Evolutionary conservation across 1,140 invertebrate species (phyloP).

Genomic region (Akabosia matsudoensis): DNA sequence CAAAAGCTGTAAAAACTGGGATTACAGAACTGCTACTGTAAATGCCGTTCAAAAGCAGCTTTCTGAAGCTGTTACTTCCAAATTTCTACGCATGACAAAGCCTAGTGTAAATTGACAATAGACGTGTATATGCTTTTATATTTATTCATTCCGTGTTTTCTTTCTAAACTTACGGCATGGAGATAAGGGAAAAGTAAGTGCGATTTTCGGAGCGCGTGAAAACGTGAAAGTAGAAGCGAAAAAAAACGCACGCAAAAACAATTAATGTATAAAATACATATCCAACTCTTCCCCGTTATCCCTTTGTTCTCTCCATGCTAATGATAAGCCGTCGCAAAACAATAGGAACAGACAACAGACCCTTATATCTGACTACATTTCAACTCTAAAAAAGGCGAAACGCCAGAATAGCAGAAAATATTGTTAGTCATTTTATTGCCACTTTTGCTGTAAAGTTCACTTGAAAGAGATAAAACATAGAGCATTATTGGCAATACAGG

Average conservation of each 20-base stretch:
- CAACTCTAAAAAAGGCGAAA: neutral
- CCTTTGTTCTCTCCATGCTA: too few species aligned
- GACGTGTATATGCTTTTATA: neutral
- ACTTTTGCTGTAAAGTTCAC: constrained; percentile 10
- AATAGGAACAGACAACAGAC: neutral
- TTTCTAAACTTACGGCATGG: neutral
- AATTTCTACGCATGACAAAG: neutral
- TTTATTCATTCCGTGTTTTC: neutral
- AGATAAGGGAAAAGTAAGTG: neutral
- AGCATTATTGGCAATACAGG: neutral
- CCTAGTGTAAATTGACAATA: neutral
- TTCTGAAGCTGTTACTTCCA: neutral
- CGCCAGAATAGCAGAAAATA: neutral
- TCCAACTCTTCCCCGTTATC: neutral
- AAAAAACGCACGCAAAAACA: neutral
- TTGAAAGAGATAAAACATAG: neutral
- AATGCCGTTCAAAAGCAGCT: neutral
- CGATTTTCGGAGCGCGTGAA: neutral
- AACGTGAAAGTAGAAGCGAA: neutral
- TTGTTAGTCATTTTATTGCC: constrained; percentile 4
- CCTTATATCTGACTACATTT: neutral
- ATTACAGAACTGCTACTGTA: neutral
- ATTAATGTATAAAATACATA: neutral
- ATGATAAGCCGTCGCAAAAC: too few species aligned
- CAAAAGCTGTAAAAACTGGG: neutral